phyloP scores from a whole-genome alignment of 2,797 vertebrate genomes.

The Oreochromis mossambicus region DNA sequence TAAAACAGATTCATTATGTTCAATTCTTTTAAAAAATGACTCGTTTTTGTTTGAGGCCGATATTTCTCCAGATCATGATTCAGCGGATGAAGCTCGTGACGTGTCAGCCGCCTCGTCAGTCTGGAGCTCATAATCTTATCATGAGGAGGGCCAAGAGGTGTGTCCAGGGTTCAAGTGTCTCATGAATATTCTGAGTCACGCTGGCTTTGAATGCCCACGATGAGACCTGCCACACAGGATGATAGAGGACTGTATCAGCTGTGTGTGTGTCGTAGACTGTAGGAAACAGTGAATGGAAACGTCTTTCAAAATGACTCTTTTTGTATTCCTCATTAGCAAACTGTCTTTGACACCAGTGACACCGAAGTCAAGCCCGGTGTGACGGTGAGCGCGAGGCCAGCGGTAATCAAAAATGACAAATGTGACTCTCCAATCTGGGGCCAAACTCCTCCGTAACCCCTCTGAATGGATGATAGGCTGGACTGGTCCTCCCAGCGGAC shows the following conservation, averaged over 20 bases:
- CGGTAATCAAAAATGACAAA: constrained; percentile 34
- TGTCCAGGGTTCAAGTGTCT: constrained; percentile 47
- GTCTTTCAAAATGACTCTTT: constrained; percentile 35
- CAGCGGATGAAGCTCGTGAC: constrained; percentile 24
- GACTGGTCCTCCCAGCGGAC: neutral
- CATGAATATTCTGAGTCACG: constrained; percentile 67
- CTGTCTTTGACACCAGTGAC: constrained; percentile 42
- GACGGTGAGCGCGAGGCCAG: constrained; percentile 10
- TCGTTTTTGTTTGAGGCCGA: neutral
- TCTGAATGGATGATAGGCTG: neutral
- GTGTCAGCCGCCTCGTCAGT: constrained; percentile 30
- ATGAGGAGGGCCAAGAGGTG: constrained; percentile 54
- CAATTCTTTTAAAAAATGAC: neutral
- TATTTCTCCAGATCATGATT: constrained; percentile 41
- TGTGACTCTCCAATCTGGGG: constrained; percentile 2
- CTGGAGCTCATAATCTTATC: constrained; percentile 57
- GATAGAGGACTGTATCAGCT: neutral
- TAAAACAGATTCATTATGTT: neutral
- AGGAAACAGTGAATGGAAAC: neutral
- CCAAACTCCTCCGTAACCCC: neutral
- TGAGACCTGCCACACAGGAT: neutral
- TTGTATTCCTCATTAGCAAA: constrained; percentile 46
- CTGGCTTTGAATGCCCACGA: constrained; percentile 17
- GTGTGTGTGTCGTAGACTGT: neutral
- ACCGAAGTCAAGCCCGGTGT: constrained; percentile 45